These are phyloP conservation scores for Agriopis aurantiaria DNA, from an alignment of 2,888 invertebrate species.

Conservation along the genomic window DNA sequence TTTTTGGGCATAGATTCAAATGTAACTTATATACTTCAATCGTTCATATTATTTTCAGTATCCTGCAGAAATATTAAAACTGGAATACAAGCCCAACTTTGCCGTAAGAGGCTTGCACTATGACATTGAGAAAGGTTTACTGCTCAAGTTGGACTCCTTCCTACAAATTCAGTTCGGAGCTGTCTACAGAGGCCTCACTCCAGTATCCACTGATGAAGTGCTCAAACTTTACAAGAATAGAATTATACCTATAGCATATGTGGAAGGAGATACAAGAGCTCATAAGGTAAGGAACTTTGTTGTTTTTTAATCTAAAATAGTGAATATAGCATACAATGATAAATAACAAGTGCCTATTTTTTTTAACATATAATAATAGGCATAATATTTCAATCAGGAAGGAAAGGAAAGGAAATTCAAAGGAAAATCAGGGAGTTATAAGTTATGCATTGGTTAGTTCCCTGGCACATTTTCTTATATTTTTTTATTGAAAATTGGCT, in stretches of 20 bases:
- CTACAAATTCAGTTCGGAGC: conserved; percentile 98
- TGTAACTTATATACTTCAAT: conserved; percentile 17
- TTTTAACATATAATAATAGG: too few species aligned
- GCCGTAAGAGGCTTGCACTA: conserved; percentile 99
- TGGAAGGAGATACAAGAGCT: conserved; percentile 91
- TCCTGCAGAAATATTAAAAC: conserved; percentile 92
- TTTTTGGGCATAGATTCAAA: too few species aligned
- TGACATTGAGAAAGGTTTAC: conserved; percentile 97
- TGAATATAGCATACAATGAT: not conserved
- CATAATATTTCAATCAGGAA: too few species aligned
- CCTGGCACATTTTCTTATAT: too few species aligned
- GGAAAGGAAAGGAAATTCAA: too few species aligned
- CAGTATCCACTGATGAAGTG: conserved; percentile 94
- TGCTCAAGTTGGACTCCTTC: conserved; percentile 98
- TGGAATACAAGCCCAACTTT: conserved; percentile 97
- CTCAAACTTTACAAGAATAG: conserved; percentile 93
- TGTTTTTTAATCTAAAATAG: not conserved
- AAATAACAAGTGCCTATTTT: too few species aligned
- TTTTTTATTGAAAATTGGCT: too few species aligned
- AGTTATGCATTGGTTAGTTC: too few species aligned
- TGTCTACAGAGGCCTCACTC: conserved; percentile 94
- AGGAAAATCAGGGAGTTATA: too few species aligned
- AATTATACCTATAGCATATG: conserved; percentile 94
- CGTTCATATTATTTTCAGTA: conserved; percentile 88
- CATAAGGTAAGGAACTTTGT: conserved; percentile 86